These are phyloP conservation scores for Drosophila quadrilineata DNA, from an alignment of 1,140 invertebrate species.

Conservation along the genomic window DNA sequence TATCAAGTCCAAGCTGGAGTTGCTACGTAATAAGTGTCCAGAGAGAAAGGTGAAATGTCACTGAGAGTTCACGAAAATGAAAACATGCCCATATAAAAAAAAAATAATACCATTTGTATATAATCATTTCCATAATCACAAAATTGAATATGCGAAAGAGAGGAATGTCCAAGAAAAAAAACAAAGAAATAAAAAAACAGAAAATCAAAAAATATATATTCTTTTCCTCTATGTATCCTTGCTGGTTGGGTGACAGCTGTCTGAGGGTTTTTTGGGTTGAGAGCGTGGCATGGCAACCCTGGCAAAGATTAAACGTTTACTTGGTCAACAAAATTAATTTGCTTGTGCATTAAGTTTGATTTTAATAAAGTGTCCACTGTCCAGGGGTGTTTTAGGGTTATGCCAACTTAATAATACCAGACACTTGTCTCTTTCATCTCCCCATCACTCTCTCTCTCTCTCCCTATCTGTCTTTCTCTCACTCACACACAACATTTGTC, in stretches of 20 bases:
- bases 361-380: conserved; percentile 73
- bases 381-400: conserved; percentile 5
- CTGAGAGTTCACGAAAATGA: no score
- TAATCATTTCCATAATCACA: conserved; percentile 44
- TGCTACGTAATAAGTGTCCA: conserved; percentile 15
- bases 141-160: background rate
- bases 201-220: no score
- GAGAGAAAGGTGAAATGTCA: conserved; percentile 71
- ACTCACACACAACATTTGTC: conserved; percentile 67
- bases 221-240: no score
- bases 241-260: no score
- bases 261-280: no score
- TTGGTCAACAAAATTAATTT: conserved; percentile 68
- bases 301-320: conserved; percentile 64
- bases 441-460: background rate
- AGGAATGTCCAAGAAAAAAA: no score
- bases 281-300: no score
- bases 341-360: conserved; percentile 64
- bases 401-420: conserved; percentile 68
- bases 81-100: no score
- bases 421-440: conserved; percentile 16
- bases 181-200: no score
- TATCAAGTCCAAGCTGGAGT: conserved; percentile 16
- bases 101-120: conserved; percentile 66
- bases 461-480: background rate